Conservation (phyloP, 64 coral and sea anemone species). For the Anthopleura sola region DNA sequence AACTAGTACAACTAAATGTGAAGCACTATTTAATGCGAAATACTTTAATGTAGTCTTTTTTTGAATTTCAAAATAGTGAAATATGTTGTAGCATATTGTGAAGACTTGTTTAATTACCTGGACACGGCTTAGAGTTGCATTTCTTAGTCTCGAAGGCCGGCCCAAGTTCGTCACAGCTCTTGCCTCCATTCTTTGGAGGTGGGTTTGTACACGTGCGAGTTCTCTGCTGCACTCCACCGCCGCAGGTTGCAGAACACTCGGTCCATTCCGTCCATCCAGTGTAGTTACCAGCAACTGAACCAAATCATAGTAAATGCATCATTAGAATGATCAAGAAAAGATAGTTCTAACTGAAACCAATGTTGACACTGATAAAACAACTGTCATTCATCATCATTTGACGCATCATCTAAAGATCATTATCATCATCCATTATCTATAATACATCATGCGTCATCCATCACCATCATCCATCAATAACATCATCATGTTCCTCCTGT, state of each 20-base stretch:
- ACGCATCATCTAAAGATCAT: no score
- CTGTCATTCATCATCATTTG: no score
- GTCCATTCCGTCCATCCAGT: slow-evolving; percentile 74
- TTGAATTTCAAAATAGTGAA: background rate
- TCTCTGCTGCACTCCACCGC: slow-evolving; percentile 80
- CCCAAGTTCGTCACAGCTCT: slow-evolving; percentile 54
- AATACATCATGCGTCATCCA: no score
- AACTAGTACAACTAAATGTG: no score
- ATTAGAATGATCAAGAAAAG: background rate
- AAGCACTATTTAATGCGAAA: no score
- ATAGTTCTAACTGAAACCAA: background rate
- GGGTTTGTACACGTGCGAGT: slow-evolving; percentile 62
- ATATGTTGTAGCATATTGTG: background rate
- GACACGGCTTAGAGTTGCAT: slow-evolving; percentile 83
- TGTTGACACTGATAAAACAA: no score
- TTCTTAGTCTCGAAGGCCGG: slow-evolving; percentile 62
- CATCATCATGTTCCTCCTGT: no score
- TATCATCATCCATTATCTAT: no score
- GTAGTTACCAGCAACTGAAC: slow-evolving; percentile 65
- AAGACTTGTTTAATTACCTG: slow-evolving; percentile 24
- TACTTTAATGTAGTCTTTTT: no score
- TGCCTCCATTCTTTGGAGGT: slow-evolving; percentile 69
- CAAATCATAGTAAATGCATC: background rate
- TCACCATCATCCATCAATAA: no score
- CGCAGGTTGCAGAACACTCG: slow-evolving; percentile 77